Evolutionary conservation across 2,113 vertebrate species (phyloP), one percentile per base, ranked within the genome.

Genomic region (Rhadina sibilatrix): DNA sequence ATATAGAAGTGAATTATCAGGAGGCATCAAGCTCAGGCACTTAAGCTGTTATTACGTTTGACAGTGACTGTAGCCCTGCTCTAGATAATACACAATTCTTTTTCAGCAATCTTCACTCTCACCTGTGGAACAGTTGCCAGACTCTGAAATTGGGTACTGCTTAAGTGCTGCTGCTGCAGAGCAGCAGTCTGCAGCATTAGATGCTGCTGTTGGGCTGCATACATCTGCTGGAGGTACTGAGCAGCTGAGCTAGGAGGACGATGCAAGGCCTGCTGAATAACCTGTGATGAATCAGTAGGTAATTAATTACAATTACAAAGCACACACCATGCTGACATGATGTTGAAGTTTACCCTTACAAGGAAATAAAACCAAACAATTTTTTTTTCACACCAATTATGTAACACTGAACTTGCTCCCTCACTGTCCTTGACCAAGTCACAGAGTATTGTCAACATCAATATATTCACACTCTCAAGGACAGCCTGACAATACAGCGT

Each of bases 201-300:
- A 96, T 99, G 99, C 96, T 99, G 99, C 97, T 99, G 99, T 88
- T 99, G 99, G 44, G 99, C 99, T 11, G 99, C 98, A 4, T 99
- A 99, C 99, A 99, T 99, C 96, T 99, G 99, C 96, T 99, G 99
- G 64, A 99, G 98, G 95, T 99, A 99, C 97, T 99, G 99, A 65
- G 99, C 98, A 20, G 99, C 98, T 71, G 99, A 99, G 97, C 98
- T 99, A 91, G 99, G 98, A 75, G 99, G 99, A 72, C 99, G 98
- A 94, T 99, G 98, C 96, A 99, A 97, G 37, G 99, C 98, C 95
- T 99, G 99, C 87, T 99, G 99, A 97, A 99, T 99, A 91, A 99
- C 99, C 99, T 99, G 98, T 63, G 91, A 65, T 57, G 90, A 95
- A 97, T 83, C 92, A 97, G 96, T 77, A 90, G 74, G 86, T 89